These are phyloP conservation scores for Ptychodera flava DNA, from an alignment of 35 echinoderm and acorn worm genomes.

Conservation along the genomic window DNA sequence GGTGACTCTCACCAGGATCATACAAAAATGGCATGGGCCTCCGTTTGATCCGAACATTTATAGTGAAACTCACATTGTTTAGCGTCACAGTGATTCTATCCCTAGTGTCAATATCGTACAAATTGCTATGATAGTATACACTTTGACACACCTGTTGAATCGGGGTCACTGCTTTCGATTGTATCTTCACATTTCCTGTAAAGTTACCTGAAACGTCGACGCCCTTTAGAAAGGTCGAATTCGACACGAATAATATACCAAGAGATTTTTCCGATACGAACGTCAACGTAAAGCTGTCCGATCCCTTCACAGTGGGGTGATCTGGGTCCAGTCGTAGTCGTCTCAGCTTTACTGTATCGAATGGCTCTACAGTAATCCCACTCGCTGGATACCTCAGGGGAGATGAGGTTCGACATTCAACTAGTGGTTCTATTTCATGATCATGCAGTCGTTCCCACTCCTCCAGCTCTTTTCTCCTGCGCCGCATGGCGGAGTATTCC, in stretches of 20 bases:
- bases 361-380: not conserved
- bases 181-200: not conserved
- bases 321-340: not conserved
- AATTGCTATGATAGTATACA: not conserved
- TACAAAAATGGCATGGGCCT: not conserved
- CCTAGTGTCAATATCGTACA: not conserved
- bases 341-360: not conserved
- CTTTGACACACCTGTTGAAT: not conserved
- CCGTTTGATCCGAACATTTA: not conserved
- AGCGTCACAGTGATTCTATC: not conserved
- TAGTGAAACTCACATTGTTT: not conserved
- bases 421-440: not conserved
- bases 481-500: not conserved
- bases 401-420: not conserved
- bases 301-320: not conserved
- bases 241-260: not conserved
- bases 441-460: not conserved
- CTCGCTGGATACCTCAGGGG: not conserved
- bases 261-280: not conserved
- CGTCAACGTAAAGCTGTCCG: not conserved
- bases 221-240: not conserved
- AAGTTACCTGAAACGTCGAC: not conserved
- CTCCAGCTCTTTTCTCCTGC: not conserved
- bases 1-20: not conserved
- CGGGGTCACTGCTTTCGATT: not conserved